A percentile compares a stretch with the other conserved stretches of the same genome.
Conservation (phyloP, 2,888 invertebrate species). For the Acanthosepion esculentum region DNA sequence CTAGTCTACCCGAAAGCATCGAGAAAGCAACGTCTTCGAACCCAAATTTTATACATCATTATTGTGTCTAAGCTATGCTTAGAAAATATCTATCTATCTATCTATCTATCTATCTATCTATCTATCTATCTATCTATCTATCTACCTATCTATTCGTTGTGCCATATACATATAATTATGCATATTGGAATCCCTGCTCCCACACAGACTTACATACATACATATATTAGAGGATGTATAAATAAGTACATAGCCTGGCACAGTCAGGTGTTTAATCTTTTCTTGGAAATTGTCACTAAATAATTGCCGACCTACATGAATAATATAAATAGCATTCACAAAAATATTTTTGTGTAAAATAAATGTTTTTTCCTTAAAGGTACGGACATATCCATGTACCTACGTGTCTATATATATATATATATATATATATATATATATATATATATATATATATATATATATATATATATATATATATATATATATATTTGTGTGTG, state of each 20-base stretch:
- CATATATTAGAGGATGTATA: neutral
- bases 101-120: neutral
- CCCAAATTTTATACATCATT: no score
- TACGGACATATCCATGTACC: no score
- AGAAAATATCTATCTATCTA: neutral
- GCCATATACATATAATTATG: neutral
- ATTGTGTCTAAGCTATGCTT: no score
- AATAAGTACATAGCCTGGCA: neutral
- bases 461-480: neutral
- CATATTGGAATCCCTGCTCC: neutral
- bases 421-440: conserved; percentile 39
- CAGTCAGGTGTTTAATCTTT: no score
- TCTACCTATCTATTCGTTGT: neutral
- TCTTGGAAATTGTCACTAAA: no score
- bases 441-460: conserved; percentile 24
- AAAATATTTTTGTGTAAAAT: no score
- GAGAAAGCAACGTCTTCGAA: no score
- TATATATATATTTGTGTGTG: no score
- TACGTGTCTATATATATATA: neutral
- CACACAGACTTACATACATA: neutral
- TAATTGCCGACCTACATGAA: no score
- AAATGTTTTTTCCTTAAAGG: no score
- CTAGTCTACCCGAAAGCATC: no score
- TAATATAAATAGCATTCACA: no score
- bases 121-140: neutral